Base-by-base conservation (phyloP, 2,113 vertebrate species). In the Silurus meridionalis region DNA sequence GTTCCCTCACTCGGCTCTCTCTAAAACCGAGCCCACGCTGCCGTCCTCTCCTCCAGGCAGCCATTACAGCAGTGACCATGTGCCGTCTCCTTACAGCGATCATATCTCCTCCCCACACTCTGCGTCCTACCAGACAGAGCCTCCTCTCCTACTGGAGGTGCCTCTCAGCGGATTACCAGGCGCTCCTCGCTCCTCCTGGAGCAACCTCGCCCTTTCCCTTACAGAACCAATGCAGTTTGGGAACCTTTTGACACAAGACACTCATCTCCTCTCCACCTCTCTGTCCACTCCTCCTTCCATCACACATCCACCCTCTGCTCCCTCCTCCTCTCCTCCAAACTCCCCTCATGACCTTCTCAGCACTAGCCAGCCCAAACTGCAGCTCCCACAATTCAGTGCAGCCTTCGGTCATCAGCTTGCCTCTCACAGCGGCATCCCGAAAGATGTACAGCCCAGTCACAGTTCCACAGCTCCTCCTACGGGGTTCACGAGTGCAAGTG, bases 381-480 rank as follows among this genome's bases (percentile, higher is more conserved):
- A 98, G 91, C 97, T 99, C 92, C 98, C 98, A 87, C 98, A 99
- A 94, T 99, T 99, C 96, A 99, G 98, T 72, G 97, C 98, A 46
- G 98, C 97, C 95, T 99, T 99, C 0, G 98, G 98, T 93, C 97
- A 98, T 93, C 98, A 99, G 94, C 94, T 99, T 96, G 96, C 96
- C 92, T 96, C 97, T 88, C 98, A 99, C 94, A 99, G 98, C 91
- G 98, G 98, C 94, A 99, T 99, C 93, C 98, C 98, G 80, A 99
- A 99, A 95, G 98, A 99, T 92, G 95, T 99, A 92, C 98, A 99
- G 95, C 97, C 98, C 93, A 99, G 97, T 96, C 98, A 99, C 96
- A 99, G 98, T 93, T 99, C 98, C 79, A 99, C 96, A 88, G 98
- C 97, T 61, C 98, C 98, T 90, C 98, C 98, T 37, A 97, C 97